Conservation (phyloP, 1,140 invertebrate genomes). For the Idris sp. region DNA sequence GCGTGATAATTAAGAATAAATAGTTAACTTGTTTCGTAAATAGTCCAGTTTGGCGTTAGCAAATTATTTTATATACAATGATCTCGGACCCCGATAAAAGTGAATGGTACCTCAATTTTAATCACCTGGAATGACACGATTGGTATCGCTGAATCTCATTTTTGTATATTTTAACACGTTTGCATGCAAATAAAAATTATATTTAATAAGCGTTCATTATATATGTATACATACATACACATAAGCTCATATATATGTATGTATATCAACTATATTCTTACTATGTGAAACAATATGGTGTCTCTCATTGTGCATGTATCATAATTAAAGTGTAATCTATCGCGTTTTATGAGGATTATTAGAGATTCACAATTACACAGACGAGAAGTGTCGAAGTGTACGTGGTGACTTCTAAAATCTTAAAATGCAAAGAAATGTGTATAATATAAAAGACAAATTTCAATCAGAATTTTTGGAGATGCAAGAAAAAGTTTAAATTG, state of each 20-base stretch:
- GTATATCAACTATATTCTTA: constrained; percentile 68
- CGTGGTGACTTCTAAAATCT: constrained; percentile 66
- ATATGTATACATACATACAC: constrained; percentile 11
- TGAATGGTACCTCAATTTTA: too few species aligned
- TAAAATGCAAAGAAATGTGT: constrained; percentile 13
- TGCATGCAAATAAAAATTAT: constrained; percentile 66
- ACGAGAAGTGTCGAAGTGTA: constrained; percentile 55
- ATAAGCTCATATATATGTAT: constrained; percentile 19
- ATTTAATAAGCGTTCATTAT: constrained; percentile 37
- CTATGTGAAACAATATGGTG: constrained; percentile 72
- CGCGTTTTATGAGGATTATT: constrained; percentile 66
- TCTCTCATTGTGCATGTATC: constrained; percentile 74
- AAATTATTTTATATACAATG: constrained; percentile 50
- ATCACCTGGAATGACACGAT: constrained; percentile 38
- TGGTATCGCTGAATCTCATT: constrained; percentile 52
- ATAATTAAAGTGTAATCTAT: constrained; percentile 68
- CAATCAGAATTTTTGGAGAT: constrained; percentile 23
- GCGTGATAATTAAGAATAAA: constrained; percentile 16
- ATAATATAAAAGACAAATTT: constrained; percentile 28
- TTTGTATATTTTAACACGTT: constrained; percentile 64
- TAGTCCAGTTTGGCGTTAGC: constrained; percentile 20
- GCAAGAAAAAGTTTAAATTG: constrained; percentile 25
- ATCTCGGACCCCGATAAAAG: too few species aligned
- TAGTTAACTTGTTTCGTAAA: constrained; percentile 9
- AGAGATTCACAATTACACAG: constrained; percentile 64